Evolutionary conservation across 2,888 invertebrate species (phyloP).

Genomic region (Philonicus albiceps): DNA sequence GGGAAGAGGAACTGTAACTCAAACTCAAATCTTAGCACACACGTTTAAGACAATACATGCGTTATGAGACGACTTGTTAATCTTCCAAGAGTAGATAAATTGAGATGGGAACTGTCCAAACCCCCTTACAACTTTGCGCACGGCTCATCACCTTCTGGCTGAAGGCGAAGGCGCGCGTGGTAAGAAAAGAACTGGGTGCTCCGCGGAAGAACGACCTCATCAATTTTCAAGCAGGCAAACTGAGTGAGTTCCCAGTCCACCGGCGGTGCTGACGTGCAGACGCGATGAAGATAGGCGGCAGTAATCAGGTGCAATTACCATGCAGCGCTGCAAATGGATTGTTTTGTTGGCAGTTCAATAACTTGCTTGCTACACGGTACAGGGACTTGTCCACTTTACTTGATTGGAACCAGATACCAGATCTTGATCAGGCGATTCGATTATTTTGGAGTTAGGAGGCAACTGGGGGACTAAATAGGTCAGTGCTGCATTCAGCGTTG

Average conservation of each 20-base stretch:
- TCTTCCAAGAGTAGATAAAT: neutral
- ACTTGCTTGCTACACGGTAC: neutral
- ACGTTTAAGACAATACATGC: neutral
- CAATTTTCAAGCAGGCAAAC: neutral
- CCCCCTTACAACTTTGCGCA: neutral
- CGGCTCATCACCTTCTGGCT: neutral
- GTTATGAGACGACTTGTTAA: slow-evolving; percentile 16
- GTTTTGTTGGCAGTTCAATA: neutral
- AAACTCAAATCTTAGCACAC: slow-evolving; percentile 9
- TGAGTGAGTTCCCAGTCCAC: neutral
- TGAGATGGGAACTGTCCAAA: neutral
- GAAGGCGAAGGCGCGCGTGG: neutral
- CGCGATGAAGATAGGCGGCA: neutral
- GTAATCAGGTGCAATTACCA: slow-evolving; percentile 10
- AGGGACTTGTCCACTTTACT: neutral
- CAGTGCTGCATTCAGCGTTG: neutral
- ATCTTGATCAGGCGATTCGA: neutral
- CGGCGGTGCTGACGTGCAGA: neutral
- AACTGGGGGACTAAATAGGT: neutral
- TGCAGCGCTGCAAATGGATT: neutral
- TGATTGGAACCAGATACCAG: neutral
- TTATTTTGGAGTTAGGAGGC: neutral
- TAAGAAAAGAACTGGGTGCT: neutral
- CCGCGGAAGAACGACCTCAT: slow-evolving; percentile 8
- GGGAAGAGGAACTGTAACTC: slow-evolving; percentile 8